Evolutionary conservation across 2,888 invertebrate species (phyloP), one percentile per base, ranked within the genome.

Genomic region (Diarsia dahlii): DNA sequence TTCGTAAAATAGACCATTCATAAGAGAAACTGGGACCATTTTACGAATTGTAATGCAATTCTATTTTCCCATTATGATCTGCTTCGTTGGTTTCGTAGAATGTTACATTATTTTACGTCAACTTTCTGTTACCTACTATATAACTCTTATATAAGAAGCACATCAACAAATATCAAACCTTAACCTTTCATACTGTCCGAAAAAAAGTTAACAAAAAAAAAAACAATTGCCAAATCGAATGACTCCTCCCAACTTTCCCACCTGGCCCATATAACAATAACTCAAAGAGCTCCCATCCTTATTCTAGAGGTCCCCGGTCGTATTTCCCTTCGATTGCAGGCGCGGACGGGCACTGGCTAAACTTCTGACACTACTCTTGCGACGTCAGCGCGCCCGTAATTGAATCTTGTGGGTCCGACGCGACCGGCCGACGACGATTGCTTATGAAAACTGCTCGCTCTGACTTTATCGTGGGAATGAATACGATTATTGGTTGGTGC

Each of bases 321-420:
- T 87, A 87, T 86, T 87, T 84, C 78, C 84, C 75, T 76, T 76
- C 80, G 79, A 86, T 84, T 82, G 82, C 83, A 81, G 80, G 78
- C 86, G 77, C 85, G 80, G 81, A 76, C 83, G 28, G 79, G 84
- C 78, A 81, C 86, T 89, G 87, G 91, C 88, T 89, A 90, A 92
- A 93, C 90, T 94, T 93, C 90, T 92, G 94, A 92, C 90, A 91
- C 91, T 85, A 85, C 89, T 72, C 85, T 74, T 63, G 85, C 83
- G 63, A 69, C 71, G 93, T 94, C 94, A 94, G 93, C 93, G 86
- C 82, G 84, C 80, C 80, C 84, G 91, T 94, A 94, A 95, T 94
- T 94, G 93, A 94, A 94, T 94, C 93, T 92, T 93, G 92, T 79
- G 93, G 92, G 92, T 92, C 90, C 86, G 85, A 81, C 82, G 84